These are phyloP conservation scores for Agrochola macilenta DNA, from an alignment of 2,888 invertebrate genomes.

Conservation along the genomic window DNA sequence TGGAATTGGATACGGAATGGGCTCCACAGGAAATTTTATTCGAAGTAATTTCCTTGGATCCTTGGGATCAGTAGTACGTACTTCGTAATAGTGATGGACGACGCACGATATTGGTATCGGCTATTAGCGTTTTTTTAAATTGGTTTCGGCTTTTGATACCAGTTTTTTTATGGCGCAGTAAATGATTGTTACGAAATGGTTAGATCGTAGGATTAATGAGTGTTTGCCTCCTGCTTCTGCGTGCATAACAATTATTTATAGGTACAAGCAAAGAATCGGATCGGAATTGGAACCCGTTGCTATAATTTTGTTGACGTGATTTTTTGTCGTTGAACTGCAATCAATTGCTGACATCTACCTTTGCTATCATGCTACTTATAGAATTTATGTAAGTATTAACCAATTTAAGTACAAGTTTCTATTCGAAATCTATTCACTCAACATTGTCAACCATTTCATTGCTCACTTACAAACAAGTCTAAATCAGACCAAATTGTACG, in stretches of 20 bases:
- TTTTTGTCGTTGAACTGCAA: no score
- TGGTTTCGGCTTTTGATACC: conserved; percentile 34
- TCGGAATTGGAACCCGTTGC: neutral
- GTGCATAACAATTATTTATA: no score
- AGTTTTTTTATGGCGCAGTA: neutral
- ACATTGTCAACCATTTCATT: neutral
- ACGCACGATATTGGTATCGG: conserved; percentile 54
- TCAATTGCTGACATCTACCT: no score
- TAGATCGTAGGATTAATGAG: neutral
- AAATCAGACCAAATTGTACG: conserved; percentile 35
- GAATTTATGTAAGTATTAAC: no score
- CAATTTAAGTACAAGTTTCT: no score
- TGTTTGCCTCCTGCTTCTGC: no score
- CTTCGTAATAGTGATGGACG: conserved; percentile 45
- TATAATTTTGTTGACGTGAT: no score
- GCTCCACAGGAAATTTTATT: conserved; percentile 66
- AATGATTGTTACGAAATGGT: neutral
- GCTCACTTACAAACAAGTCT: neutral
- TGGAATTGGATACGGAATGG: conserved; percentile 61
- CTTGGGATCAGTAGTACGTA: conserved; percentile 30
- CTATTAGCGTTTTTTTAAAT: conserved; percentile 17
- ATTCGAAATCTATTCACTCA: neutral
- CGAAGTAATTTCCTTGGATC: conserved; percentile 65
- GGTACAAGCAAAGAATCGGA: no score
- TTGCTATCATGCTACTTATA: no score